Conservation (phyloP, 2,113 vertebrate species). For the Danio rerio region GRCz12tu NC_133178.1:36236001-36236500, state of each 20-base stretch:
- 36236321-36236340: slow-evolving; percentile 16
- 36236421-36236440: slow-evolving; percentile 41
- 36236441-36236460: neutral
- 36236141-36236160: neutral
- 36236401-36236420: slow-evolving; percentile 16
- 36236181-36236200: slow-evolving; percentile 24
- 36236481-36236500: slow-evolving; percentile 11
- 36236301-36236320: neutral
- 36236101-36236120: neutral
- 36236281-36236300: neutral
- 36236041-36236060: neutral
- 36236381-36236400: slow-evolving; percentile 35
- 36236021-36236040: slow-evolving; percentile 14
- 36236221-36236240: neutral
- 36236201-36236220: slow-evolving; percentile 12
- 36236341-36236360: slow-evolving; percentile 34
- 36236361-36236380: slow-evolving; percentile 26
- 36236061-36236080: slow-evolving; percentile 20
- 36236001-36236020: neutral
- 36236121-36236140: slow-evolving; percentile 13
- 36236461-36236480: neutral
- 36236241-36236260: neutral
- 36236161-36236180: neutral
- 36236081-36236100: slow-evolving; percentile 19
- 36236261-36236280: slow-evolving; percentile 3